These are phyloP conservation scores for Eueides isabella DNA, from an alignment of 1,140 invertebrate genomes.

Conservation along the genomic window DNA sequence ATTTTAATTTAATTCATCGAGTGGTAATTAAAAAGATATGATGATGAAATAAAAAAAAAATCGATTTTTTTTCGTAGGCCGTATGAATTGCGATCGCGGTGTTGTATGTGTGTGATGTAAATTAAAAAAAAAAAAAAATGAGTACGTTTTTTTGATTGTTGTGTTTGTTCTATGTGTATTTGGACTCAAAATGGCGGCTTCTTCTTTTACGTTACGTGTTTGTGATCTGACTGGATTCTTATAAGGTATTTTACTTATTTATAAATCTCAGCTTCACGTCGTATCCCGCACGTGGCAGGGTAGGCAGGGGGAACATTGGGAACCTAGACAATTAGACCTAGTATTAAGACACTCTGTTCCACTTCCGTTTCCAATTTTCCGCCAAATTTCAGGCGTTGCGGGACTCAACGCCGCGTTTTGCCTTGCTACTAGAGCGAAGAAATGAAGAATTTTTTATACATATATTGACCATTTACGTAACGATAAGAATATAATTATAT, in stretches of 20 bases:
- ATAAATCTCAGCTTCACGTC: too few relatives aligned
- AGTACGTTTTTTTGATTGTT: slow-evolving; percentile 22
- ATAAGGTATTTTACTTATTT: slow-evolving; percentile 54
- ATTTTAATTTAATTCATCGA: not conserved
- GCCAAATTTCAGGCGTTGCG: too few relatives aligned
- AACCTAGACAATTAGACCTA: too few relatives aligned
- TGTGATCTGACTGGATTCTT: slow-evolving; percentile 57
- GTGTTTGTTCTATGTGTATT: slow-evolving; percentile 21
- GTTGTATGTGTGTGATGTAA: not conserved
- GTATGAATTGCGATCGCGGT: not conserved
- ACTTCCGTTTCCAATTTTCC: not conserved
- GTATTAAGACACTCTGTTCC: not conserved
- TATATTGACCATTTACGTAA: too few relatives aligned
- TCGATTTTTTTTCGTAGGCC: not conserved
- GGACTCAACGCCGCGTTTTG: too few relatives aligned
- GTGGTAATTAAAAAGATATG: not conserved
- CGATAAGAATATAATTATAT: too few relatives aligned
- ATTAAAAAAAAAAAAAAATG: slow-evolving; percentile 19
- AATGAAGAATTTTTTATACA: too few relatives aligned
- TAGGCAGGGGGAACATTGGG: too few relatives aligned
- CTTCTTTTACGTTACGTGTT: slow-evolving; percentile 9
- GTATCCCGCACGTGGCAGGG: too few relatives aligned
- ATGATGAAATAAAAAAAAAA: not conserved
- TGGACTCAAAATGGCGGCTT: slow-evolving; percentile 23
- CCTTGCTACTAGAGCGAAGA: too few relatives aligned